Conservation (phyloP, 2,888 invertebrate species). For the Acrocyrtus sp. region DNA sequence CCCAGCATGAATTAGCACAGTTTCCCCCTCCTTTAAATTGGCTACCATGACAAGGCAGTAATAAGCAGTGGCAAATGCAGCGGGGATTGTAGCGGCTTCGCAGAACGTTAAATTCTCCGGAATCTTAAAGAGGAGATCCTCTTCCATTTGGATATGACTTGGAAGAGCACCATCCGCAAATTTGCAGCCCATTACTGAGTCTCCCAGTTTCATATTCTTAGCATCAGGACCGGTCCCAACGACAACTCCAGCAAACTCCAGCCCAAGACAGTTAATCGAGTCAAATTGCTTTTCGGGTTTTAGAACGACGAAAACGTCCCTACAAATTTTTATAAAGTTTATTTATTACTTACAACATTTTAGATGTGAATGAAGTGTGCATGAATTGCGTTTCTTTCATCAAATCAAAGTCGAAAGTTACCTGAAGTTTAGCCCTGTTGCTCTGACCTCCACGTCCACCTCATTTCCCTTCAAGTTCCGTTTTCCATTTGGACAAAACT, state of each 20-base stretch:
- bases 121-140: slow-evolving; percentile 19
- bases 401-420: no score
- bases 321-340: neutral
- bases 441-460: slow-evolving; percentile 32
- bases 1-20: slow-evolving; percentile 27
- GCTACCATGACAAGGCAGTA: slow-evolving; percentile 25
- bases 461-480: slow-evolving; percentile 12
- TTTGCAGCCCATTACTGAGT: slow-evolving; percentile 28
- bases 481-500: slow-evolving; percentile 18
- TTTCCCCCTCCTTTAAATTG: slow-evolving; percentile 14
- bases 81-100: slow-evolving; percentile 27
- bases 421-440: slow-evolving; percentile 35
- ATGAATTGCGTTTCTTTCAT: no score
- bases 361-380: neutral
- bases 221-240: slow-evolving; percentile 2
- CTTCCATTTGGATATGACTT: slow-evolving; percentile 25
- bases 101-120: neutral
- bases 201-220: slow-evolving; percentile 16
- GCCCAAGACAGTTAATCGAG: slow-evolving; percentile 20
- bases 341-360: neutral
- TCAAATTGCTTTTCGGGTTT: slow-evolving; percentile 39
- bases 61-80: slow-evolving; percentile 28
- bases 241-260: slow-evolving; percentile 34
- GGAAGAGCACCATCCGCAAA: slow-evolving; percentile 8
- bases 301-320: slow-evolving; percentile 39